Evolutionary conservation across 2,113 vertebrate species (phyloP).

Genomic region (Pituophis catenifer): DNA sequence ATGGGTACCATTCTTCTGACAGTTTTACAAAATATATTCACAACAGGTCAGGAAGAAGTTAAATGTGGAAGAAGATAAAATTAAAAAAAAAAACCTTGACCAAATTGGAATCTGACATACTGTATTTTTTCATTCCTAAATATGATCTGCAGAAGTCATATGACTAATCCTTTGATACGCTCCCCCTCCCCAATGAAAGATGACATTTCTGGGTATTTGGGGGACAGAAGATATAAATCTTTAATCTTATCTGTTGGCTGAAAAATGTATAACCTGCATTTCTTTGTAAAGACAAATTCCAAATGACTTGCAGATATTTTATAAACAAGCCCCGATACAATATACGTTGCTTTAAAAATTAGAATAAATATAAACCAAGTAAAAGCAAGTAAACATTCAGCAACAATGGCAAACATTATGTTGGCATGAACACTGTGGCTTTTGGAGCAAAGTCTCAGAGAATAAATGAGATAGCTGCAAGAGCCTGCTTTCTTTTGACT

Average conservation of each 20-base stretch:
- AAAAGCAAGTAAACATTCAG: not conserved
- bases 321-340: not conserved
- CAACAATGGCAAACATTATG: not conserved
- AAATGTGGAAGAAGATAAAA: not conserved
- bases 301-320: not conserved
- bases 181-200: not conserved
- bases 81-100: not conserved
- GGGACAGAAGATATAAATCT: not conserved
- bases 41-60: not conserved
- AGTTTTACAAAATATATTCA: not conserved
- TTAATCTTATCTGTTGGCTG: not conserved
- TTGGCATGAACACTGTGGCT: not conserved
- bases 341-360: not conserved
- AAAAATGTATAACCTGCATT: not conserved
- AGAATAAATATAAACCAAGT: not conserved
- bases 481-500: not conserved
- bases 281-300: not conserved
- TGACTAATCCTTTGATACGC: not conserved
- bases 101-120: not conserved
- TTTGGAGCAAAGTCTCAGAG: not conserved
- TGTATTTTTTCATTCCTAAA: not conserved
- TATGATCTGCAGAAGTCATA: not conserved
- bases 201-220: not conserved
- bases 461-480: not conserved
- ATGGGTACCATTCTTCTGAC: not conserved